These are phyloP conservation scores for Cirrhinus molitorella DNA, from an alignment of 2,797 vertebrate genomes.

Conservation along the genomic window DNA sequence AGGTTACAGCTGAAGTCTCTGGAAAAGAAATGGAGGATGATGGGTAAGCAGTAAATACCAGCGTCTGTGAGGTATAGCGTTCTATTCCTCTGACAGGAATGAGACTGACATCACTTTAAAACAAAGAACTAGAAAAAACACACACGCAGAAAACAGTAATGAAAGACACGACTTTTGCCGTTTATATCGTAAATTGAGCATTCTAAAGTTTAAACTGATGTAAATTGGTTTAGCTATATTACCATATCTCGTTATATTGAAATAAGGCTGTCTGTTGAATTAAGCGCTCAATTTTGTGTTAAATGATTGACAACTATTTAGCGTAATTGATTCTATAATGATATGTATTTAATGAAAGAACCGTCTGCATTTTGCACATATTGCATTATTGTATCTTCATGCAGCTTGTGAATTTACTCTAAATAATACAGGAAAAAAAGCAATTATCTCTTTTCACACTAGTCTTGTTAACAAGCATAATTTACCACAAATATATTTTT, in stretches of 20 bases:
- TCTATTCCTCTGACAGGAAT: slow-evolving; percentile 6
- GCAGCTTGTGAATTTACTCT: not conserved
- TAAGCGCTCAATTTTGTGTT: not conserved
- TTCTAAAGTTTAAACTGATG: not conserved
- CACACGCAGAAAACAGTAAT: not conserved
- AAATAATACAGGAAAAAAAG: not conserved
- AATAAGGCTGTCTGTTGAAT: not conserved
- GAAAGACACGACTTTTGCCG: not conserved
- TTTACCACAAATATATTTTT: not conserved
- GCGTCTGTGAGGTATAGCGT: not conserved
- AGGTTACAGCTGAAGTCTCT: slow-evolving; percentile 23
- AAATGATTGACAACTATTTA: slow-evolving; percentile 9
- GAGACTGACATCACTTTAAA: not conserved
- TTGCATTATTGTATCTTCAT: not conserved
- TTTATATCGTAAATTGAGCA: not conserved
- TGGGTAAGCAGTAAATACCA: slow-evolving; percentile 31
- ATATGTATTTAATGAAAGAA: not conserved
- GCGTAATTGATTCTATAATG: slow-evolving; percentile 9
- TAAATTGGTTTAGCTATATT: not conserved
- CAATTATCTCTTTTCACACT: slow-evolving; percentile 1
- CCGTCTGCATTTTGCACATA: not conserved
- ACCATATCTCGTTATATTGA: not conserved
- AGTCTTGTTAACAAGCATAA: not conserved
- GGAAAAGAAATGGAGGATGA: slow-evolving; percentile 9
- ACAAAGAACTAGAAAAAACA: not conserved